These are phyloP conservation scores for Synaphobranchus kaupii DNA, from an alignment of 2,797 vertebrate genomes.

Conservation along the genomic window DNA sequence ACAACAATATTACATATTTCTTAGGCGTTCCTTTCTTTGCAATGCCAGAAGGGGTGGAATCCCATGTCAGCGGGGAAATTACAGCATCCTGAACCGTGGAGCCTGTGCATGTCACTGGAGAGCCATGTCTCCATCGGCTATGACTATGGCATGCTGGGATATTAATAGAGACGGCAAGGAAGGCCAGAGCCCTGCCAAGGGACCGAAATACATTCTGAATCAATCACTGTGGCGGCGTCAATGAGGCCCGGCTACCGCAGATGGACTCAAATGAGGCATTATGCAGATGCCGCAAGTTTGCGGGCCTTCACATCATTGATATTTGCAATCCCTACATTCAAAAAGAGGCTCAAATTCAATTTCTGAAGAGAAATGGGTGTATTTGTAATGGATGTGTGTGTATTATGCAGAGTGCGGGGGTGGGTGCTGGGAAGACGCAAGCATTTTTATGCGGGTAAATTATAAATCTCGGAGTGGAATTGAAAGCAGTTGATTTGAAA, in stretches of 20 bases:
- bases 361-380: slow-evolving; percentile 29
- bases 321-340: slow-evolving; percentile 44
- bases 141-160: slow-evolving; percentile 29
- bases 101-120: background rate
- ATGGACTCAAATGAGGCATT: slow-evolving; percentile 33
- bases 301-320: slow-evolving; percentile 36
- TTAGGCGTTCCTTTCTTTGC: background rate
- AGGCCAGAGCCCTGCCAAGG: slow-evolving; percentile 5
- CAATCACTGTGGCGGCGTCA: slow-evolving; percentile 14
- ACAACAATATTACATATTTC: background rate
- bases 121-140: background rate
- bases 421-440: background rate
- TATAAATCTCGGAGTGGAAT: slow-evolving; percentile 58
- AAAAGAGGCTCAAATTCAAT: slow-evolving; percentile 47
- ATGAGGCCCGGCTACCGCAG: slow-evolving; percentile 29
- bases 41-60: background rate
- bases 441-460: slow-evolving; percentile 22
- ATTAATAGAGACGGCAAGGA: slow-evolving; percentile 28
- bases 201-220: slow-evolving; percentile 32
- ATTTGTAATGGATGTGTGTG: slow-evolving; percentile 11
- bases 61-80: background rate
- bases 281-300: slow-evolving; percentile 37
- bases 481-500: slow-evolving; percentile 46
- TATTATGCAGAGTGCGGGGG: slow-evolving; percentile 20
- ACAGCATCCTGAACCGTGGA: background rate